Percentiles rank a stretch among this genome's conserved stretches.
phyloP scores from a whole-genome alignment of 2,797 vertebrate genomes.

The Poeciliopsis turneri region DNA sequence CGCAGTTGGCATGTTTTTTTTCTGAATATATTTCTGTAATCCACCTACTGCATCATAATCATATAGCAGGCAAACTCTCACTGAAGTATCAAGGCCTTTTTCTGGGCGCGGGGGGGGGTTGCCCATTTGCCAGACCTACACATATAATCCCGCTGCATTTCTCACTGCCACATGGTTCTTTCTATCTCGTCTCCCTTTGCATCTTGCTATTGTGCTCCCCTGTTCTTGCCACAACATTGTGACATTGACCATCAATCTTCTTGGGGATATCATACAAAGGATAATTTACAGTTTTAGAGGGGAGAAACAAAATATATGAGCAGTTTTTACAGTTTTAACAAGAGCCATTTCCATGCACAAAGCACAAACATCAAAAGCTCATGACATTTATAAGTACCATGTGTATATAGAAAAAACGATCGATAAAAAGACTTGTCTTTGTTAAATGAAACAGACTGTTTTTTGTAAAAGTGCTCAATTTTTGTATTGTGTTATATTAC shows the following conservation, averaged over 20 bases:
- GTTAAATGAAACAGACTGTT: constrained; percentile 13
- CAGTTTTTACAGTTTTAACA: constrained; percentile 38
- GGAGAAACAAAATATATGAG: constrained; percentile 31
- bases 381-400: neutral
- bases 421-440: constrained; percentile 16
- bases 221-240: constrained; percentile 27
- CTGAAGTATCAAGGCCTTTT: constrained; percentile 29
- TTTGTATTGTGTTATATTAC: neutral
- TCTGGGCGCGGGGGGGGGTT: constrained; percentile 4
- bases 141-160: constrained; percentile 53
- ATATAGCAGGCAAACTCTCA: constrained; percentile 54
- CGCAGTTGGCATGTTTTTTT: constrained; percentile 45
- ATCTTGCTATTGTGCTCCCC: constrained; percentile 23
- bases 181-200: constrained; percentile 28
- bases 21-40: constrained; percentile 61
- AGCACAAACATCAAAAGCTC: constrained; percentile 19
- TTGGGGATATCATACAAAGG: constrained; percentile 48
- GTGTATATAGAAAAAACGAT: neutral
- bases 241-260: constrained; percentile 41
- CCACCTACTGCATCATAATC: constrained; percentile 67
- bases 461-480: neutral
- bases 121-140: constrained; percentile 58
- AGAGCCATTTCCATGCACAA: constrained; percentile 35
- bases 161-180: constrained; percentile 37
- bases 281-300: constrained; percentile 42